Evolutionary conservation across 2,113 vertebrate genomes (phyloP).

Genomic region (Mesembrinibis cayennensis): DNA sequence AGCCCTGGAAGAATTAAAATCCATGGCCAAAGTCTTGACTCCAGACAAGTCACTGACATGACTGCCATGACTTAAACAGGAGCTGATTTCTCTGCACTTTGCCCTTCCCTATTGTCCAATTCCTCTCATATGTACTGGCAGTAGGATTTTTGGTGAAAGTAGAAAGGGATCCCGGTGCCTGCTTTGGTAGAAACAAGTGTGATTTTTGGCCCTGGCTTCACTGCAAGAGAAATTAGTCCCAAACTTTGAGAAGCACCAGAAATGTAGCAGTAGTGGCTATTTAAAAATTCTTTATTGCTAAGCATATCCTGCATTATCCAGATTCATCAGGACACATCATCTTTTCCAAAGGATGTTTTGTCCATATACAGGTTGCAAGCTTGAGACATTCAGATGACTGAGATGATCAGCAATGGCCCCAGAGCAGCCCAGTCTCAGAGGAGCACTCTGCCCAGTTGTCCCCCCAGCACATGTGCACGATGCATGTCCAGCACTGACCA

Average conservation of each 20-base stretch:
- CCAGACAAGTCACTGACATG: neutral
- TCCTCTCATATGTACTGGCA: accelerated
- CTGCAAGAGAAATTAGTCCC: neutral
- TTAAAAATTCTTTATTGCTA: neutral
- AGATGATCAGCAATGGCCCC: too few relatives aligned
- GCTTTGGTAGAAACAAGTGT: neutral
- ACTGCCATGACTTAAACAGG: too few relatives aligned
- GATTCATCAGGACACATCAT: accelerated
- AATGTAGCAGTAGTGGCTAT: neutral
- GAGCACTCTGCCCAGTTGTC: neutral
- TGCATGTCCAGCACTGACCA: neutral
- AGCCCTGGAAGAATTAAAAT: neutral
- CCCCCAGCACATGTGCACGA: accelerated
- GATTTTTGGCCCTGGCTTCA: neutral
- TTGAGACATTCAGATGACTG: neutral
- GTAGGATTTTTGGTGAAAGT: neutral
- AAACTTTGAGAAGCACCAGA: neutral
- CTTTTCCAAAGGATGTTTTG: neutral
- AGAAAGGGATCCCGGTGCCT: neutral
- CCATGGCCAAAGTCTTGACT: neutral
- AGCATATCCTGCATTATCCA: neutral
- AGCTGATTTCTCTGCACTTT: neutral
- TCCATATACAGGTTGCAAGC: neutral
- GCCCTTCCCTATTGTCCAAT: accelerated
- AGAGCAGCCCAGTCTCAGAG: neutral